Conservation (phyloP, 1,140 invertebrate genomes). For the Danaus melanippus region DNA sequence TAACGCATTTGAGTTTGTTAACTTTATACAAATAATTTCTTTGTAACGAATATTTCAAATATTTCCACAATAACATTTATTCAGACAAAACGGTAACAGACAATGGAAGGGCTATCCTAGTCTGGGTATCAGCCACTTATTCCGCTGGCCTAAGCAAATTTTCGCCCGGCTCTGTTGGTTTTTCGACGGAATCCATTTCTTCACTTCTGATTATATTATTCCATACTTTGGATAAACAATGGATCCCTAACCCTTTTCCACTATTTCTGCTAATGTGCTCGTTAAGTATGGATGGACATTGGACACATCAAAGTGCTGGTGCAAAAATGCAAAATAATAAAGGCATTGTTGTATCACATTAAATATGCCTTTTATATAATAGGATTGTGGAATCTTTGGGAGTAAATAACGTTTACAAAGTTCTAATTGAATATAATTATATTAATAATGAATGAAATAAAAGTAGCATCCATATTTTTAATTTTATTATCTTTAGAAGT, state of each 20-base stretch:
- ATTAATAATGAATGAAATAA: too few relatives aligned
- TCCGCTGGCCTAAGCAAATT: constrained; percentile 71
- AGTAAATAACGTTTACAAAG: background rate
- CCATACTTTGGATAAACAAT: constrained; percentile 70
- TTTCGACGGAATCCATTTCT: constrained; percentile 69
- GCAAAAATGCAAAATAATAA: too few relatives aligned
- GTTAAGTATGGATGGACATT: constrained; percentile 31
- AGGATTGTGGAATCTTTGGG: constrained; percentile 19
- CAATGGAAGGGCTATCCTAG: constrained; percentile 39
- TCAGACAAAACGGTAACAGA: constrained; percentile 33
- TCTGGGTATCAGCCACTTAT: constrained; percentile 61
- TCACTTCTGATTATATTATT: constrained; percentile 72
- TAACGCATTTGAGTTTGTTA: too few relatives aligned
- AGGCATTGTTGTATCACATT: too few relatives aligned
- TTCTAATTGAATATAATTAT: too few relatives aligned
- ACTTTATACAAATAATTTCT: background rate
- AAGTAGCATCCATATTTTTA: too few relatives aligned
- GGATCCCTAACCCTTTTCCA: constrained; percentile 59
- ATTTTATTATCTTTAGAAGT: too few relatives aligned
- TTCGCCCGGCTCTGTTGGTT: constrained; percentile 63
- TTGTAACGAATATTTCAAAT: constrained; percentile 11
- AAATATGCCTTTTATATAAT: too few relatives aligned
- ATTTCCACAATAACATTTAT: constrained; percentile 13
- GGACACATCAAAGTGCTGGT: too few relatives aligned
- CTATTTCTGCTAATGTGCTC: constrained; percentile 47